Conservation (phyloP, 1,140 invertebrate genomes). For the Bombus difficillimus region DNA sequence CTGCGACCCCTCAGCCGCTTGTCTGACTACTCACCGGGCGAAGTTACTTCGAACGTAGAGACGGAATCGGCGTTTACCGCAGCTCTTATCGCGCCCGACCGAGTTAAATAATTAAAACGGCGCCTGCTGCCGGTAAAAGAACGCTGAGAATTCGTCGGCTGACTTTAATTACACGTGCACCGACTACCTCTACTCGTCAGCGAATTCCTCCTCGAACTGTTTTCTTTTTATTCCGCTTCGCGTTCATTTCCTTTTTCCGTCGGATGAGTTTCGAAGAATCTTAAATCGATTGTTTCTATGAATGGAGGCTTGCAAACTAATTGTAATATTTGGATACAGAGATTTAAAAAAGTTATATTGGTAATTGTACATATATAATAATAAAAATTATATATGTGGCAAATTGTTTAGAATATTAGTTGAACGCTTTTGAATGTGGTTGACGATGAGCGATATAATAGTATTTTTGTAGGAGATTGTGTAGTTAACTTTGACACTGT, state of each 20-base stretch:
- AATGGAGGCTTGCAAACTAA: no score
- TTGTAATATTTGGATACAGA: background rate
- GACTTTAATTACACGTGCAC: background rate
- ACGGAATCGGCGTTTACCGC: background rate
- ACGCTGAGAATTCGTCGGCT: background rate
- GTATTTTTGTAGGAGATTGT: no score
- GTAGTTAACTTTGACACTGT: no score
- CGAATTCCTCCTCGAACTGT: background rate
- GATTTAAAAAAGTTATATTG: no score
- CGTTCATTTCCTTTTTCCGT: background rate
- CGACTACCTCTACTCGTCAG: background rate
- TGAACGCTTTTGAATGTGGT: no score
- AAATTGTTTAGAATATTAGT: no score
- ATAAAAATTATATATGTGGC: no score
- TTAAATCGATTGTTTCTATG: background rate
- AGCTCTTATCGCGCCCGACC: background rate
- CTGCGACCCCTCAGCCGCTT: background rate
- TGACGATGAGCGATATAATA: no score
- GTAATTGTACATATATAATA: no score
- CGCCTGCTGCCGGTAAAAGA: background rate
- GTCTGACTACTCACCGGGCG: background rate
- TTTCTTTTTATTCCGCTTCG: background rate
- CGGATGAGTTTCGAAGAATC: background rate
- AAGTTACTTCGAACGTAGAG: background rate
- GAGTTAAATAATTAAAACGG: conserved; percentile 21